These are phyloP conservation scores for Neosilurus hyrtlii DNA, from an alignment of 2,797 vertebrate genomes.

Conservation along the genomic window DNA sequence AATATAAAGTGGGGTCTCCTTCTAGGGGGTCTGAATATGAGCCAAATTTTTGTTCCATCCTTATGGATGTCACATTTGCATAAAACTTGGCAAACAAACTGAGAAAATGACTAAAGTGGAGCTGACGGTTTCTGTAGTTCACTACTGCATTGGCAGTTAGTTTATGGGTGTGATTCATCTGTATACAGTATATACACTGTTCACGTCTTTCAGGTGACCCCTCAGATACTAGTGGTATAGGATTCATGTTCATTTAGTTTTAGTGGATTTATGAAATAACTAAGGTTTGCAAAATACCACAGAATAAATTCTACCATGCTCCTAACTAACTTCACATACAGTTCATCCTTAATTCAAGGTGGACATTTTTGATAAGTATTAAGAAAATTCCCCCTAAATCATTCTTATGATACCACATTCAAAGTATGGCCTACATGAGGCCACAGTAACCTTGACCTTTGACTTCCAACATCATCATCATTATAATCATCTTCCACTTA, in stretches of 20 bases:
- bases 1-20: neutral
- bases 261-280: neutral
- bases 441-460: too few species aligned
- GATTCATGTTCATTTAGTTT: neutral
- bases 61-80: slow-evolving; percentile 1
- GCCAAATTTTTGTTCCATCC: neutral
- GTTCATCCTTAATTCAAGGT: too few species aligned
- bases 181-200: neutral
- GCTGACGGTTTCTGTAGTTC: neutral
- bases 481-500: too few species aligned
- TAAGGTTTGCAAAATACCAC: neutral
- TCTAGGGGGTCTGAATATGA: neutral
- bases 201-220: neutral
- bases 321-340: too few species aligned
- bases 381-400: too few species aligned
- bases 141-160: neutral
- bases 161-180: neutral
- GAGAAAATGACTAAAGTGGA: neutral
- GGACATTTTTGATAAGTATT: too few species aligned
- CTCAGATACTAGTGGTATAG: neutral
- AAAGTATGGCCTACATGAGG: too few species aligned
- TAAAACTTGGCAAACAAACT: neutral
- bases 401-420: too few species aligned
- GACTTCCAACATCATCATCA: too few species aligned
- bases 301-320: too few species aligned